A percentile compares a stretch with the other conserved stretches of the same genome.
Conservation (phyloP, 1,140 invertebrate species). For the Prorops nasuta region DNA sequence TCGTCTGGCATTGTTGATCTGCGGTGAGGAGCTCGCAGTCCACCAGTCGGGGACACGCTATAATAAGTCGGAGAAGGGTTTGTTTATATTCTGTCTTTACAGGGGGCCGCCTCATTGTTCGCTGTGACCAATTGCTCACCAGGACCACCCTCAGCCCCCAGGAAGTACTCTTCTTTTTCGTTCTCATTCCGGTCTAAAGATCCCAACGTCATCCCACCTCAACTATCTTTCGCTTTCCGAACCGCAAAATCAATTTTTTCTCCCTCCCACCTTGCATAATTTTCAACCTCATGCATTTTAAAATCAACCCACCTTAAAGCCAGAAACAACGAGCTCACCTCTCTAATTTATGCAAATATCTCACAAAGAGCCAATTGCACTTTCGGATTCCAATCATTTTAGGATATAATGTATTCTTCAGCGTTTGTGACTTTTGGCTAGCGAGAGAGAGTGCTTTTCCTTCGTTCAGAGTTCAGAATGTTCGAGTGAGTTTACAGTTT, state of each 20-base stretch:
- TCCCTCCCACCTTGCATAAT: no score
- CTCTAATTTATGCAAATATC: no score
- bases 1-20: slow-evolving; percentile 29
- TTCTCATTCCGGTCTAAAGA: slow-evolving; percentile 17
- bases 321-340: no score
- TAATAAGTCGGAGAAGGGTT: slow-evolving; percentile 31
- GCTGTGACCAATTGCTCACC: slow-evolving; percentile 42
- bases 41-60: slow-evolving; percentile 4
- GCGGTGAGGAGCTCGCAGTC: slow-evolving; percentile 27
- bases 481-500: no score
- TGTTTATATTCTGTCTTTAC: slow-evolving; percentile 37
- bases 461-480: no score
- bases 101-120: slow-evolving; percentile 35
- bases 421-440: no score
- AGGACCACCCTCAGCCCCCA: slow-evolving; percentile 17
- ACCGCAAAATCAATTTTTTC: neutral
- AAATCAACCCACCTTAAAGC: no score
- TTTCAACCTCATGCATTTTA: no score
- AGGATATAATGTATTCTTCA: no score
- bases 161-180: slow-evolving; percentile 27
- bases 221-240: neutral
- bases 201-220: slow-evolving; percentile 1
- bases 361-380: no score
- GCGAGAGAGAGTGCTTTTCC: no score
- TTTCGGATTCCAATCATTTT: no score